These are phyloP conservation scores for Anoplolepis gracilipes DNA, from an alignment of 1,140 invertebrate genomes.

Conservation along the genomic window DNA sequence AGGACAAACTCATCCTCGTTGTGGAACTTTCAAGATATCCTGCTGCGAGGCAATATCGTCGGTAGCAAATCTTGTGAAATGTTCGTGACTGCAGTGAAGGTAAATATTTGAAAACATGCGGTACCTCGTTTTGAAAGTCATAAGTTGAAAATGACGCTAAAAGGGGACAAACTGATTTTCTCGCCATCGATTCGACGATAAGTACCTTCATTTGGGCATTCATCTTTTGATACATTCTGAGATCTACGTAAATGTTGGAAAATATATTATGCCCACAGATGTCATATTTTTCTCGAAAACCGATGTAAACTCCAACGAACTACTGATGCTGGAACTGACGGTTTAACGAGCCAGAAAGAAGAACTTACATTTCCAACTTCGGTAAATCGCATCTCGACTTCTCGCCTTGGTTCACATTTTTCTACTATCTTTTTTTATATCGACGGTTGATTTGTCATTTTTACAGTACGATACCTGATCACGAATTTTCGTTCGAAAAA, in stretches of 20 bases:
- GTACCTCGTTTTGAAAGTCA: neutral
- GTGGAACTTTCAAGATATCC: conserved; percentile 37
- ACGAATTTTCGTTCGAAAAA: neutral
- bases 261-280: conserved; percentile 22
- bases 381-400: conserved; percentile 51
- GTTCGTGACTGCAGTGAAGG: conserved; percentile 11
- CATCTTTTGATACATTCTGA: neutral
- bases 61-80: conserved; percentile 37
- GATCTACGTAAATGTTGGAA: conserved; percentile 19
- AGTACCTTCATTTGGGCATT: neutral
- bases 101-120: conserved; percentile 64
- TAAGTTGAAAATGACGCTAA: conserved; percentile 5
- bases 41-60: conserved; percentile 41
- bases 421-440: conserved; percentile 1
- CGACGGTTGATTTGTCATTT: conserved; percentile 14
- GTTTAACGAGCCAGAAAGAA: conserved; percentile 51
- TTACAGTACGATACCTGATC: neutral
- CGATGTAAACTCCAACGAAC: conserved; percentile 16
- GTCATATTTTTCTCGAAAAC: conserved; percentile 38
- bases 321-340: conserved; percentile 9
- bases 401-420: conserved; percentile 33
- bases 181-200: neutral
- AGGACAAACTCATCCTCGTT: conserved; percentile 10
- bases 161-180: neutral
- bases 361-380: conserved; percentile 47